Evolutionary conservation across 2,888 invertebrate species (phyloP).

Genomic region (Sarcophaga carnaria): DNA sequence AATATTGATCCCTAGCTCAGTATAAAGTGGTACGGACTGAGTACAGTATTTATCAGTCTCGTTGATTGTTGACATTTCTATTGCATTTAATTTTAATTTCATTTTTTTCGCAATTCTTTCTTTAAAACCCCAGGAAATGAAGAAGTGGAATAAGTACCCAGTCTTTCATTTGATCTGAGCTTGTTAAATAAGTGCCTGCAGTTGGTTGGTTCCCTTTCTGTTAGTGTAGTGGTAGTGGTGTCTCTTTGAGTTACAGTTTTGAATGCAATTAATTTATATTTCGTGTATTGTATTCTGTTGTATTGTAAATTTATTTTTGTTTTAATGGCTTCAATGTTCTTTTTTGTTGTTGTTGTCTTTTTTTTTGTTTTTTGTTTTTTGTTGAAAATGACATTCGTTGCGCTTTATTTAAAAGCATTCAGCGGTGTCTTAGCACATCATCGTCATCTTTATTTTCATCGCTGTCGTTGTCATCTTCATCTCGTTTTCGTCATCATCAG

Average conservation of each 20-base stretch:
- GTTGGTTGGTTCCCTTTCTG: not conserved
- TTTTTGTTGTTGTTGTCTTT: not conserved
- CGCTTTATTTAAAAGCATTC: slow-evolving; percentile 79
- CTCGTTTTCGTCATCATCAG: slow-evolving; percentile 50
- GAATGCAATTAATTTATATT: slow-evolving; percentile 69
- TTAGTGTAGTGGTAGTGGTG: too few species aligned
- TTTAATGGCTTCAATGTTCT: not conserved
- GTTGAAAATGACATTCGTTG: slow-evolving; percentile 78
- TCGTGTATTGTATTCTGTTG: slow-evolving; percentile 18
- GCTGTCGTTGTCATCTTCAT: slow-evolving; percentile 38
- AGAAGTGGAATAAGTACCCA: slow-evolving; percentile 6
- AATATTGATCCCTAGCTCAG: slow-evolving; percentile 52
- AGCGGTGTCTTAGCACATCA: slow-evolving; percentile 69
- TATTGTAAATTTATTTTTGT: slow-evolving; percentile 52
- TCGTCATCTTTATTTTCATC: slow-evolving; percentile 45
- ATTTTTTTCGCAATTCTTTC: slow-evolving; percentile 14
- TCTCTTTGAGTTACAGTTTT: slow-evolving; percentile 54
- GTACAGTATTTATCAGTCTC: slow-evolving; percentile 47
- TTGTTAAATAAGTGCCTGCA: slow-evolving; percentile 1
- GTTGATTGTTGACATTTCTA: slow-evolving; percentile 74
- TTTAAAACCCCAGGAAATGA: slow-evolving; percentile 8
- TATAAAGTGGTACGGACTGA: slow-evolving; percentile 37
- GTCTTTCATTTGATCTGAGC: slow-evolving; percentile 42
- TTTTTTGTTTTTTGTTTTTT: slow-evolving; percentile 29
- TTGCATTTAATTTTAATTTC: slow-evolving; percentile 68